Evolutionary conservation across 1,140 invertebrate genomes (phyloP).

Genomic region (Papilio aristodemus): DNA sequence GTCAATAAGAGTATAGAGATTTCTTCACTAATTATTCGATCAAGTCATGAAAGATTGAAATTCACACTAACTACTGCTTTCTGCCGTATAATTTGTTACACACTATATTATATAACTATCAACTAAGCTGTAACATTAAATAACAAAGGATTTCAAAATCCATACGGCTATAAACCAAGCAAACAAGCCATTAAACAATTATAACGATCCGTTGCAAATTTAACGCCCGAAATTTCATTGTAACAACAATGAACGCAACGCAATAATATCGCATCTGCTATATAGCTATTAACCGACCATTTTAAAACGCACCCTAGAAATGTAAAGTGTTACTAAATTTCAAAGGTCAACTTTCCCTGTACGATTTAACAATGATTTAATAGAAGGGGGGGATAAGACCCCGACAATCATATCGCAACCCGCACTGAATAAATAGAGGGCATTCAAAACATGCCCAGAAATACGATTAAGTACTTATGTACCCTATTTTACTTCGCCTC

Average conservation of each 20-base stretch:
- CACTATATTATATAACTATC: background rate
- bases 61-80: background rate
- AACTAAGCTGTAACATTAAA: background rate
- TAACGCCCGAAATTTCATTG: constrained; percentile 57
- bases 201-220: constrained; percentile 69
- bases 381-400: constrained; percentile 59
- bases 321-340: constrained; percentile 25
- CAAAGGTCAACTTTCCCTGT: constrained; percentile 24
- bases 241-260: constrained; percentile 61
- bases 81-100: background rate
- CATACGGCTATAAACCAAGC: constrained; percentile 40
- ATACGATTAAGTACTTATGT: constrained; percentile 79
- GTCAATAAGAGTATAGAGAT: too few species aligned
- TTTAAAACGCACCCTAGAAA: constrained; percentile 43
- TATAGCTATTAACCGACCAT: constrained; percentile 41
- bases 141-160: constrained; percentile 4
- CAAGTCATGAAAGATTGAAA: too few species aligned
- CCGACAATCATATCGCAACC: constrained; percentile 52
- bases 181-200: constrained; percentile 64
- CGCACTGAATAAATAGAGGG: constrained; percentile 73
- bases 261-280: constrained; percentile 57
- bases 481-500: constrained; percentile 66
- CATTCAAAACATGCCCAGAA: constrained; percentile 62
- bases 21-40: too few species aligned
- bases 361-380: constrained; percentile 66